Evolutionary conservation across 2,888 invertebrate species (phyloP), one percentile per base, ranked within the genome.

Genomic region (Drosophila neutralis): DNA sequence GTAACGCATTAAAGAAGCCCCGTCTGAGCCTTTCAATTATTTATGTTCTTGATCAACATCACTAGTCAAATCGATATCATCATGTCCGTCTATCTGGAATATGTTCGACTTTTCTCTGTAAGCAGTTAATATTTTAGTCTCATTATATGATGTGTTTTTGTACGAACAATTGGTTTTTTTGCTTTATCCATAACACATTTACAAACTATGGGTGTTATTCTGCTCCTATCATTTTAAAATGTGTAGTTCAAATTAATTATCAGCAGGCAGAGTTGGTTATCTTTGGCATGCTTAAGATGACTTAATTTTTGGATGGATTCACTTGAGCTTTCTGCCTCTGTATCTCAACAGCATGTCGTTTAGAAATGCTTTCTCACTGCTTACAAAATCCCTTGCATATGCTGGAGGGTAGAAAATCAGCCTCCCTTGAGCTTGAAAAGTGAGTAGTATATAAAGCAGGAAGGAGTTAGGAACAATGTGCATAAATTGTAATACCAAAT

Each of bases 401-500:
- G 42, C 66, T 58, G 15, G 27, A 48, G 51, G 48, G 53, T n/a
- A 18, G 54, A 61, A 60, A 24, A 45, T 59, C 57, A 33, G 56
- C 56, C 42, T 54, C 54, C 60, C 35, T 58, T 27, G 18, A 29
- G 31, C 35, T 29, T 52, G 53, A 61, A 58, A 75, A 53, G 53
- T 13, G 38, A 64, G 59, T 62, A 64, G 82, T 78, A 66, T 82
- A 84, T 84, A 87, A 87, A 66, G 72, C 57, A 68, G 51, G 38
- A 73, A 76, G 59, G 77, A 77, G 74, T 73, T 78, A 59, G 66
- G 54, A 65, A 56, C 74, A 61, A 61, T 70, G 76, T 74, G 83
- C 79, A 85, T 85, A 85, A 87, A 85, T 85, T 82, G 75, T 78
- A 71, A 78, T 76, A 65, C 67, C 63, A 71, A 87, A 84, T 74